Evolutionary conservation across 2,888 invertebrate species (phyloP), one percentile per base, ranked within the genome.

Genomic region (Apomyelois bistriatella): DNA sequence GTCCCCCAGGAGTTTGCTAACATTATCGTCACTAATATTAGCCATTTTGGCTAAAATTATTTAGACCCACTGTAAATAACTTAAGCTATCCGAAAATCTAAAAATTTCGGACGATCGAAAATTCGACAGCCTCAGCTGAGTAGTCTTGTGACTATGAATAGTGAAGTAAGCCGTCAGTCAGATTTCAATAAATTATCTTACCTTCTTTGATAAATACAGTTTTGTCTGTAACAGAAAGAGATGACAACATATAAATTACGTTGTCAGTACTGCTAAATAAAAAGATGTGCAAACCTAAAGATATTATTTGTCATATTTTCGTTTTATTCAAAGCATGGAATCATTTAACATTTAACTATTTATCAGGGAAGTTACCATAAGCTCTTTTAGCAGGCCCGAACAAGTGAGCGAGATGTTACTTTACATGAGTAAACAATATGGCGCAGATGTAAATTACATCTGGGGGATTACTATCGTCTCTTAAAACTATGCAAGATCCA

Each of bases 1-100:
- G 72, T 96, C 96, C 66, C 95, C 95, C 75, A 96, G 94, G 57
- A 95, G 93, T 71, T 94, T 78, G 64, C 77, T 83, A 61, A 88
- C 87, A 74, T 86, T 94, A 72, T 94, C 94, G 63, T 94, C 93
- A 74, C 92, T 91, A 57, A 91, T 73, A 66, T 86, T 81, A 85
- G 90, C 88, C 90, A 90, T 91, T 82, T 80, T 86, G 86, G 86
- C 86, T 80, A 72, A 47, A 66, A 64, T 62, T 61, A 58, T 67
- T 68, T 67, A 66, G 61, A 57, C 64, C 62, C 67, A 58, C 36
- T 43, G 13, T 52, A 60, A 66, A 40, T 65, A 61, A 61, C 68
- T 66, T 62, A 69, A 60, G 68, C 63, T 72, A 66, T 65, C 67
- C 63, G 66, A 68, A 74, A 65, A 70, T 66, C 22, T 59, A 59